Evolutionary conservation across 1,140 invertebrate species (phyloP).

Genomic region (Rhynchophorus ferrugineus): DNA sequence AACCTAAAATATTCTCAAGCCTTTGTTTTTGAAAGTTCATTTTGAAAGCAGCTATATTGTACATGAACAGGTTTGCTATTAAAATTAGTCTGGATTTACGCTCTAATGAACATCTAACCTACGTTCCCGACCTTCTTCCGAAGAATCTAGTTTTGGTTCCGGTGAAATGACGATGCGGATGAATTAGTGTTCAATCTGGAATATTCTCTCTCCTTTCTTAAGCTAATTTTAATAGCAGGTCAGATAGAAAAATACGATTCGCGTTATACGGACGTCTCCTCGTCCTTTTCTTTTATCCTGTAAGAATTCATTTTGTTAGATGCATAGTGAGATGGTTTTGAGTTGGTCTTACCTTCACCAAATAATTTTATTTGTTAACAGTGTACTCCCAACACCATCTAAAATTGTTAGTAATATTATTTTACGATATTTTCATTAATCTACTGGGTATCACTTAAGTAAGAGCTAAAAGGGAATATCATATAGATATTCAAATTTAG

Average conservation of each 20-base stretch:
- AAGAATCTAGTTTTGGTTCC: no score
- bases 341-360: constrained; percentile 18
- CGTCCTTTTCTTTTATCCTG: constrained; percentile 52
- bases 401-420: constrained; percentile 5
- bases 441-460: background rate
- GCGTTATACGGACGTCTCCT: constrained; percentile 49
- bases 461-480: no score
- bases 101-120: no score
- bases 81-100: background rate
- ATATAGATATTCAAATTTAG: no score
- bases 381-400: constrained; percentile 41
- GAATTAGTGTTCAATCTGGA: background rate
- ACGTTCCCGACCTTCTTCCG: no score
- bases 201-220: background rate
- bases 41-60: background rate
- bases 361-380: constrained; percentile 34
- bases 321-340: no score
- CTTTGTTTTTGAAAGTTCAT: background rate
- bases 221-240: background rate
- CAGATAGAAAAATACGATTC: background rate
- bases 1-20: background rate
- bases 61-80: background rate
- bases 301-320: constrained; percentile 37
- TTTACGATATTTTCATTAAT: background rate
- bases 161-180: no score